A percentile compares a stretch with the other conserved stretches of the same genome.
Conservation (phyloP, 2,888 invertebrate genomes). For the Autographa gamma region DNA sequence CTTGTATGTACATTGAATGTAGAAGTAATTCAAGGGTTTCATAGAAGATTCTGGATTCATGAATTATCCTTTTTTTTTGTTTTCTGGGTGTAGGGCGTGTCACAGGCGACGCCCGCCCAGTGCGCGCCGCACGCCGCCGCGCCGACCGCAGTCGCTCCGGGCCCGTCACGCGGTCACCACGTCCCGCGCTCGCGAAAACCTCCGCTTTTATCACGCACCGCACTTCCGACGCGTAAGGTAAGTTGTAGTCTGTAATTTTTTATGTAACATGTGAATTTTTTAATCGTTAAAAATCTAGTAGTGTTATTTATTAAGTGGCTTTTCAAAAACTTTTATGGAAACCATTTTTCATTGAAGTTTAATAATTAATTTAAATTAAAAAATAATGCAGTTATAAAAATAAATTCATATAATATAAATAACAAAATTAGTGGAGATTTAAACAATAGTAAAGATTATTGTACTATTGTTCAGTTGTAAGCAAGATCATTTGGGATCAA, state of each 20-base stretch:
- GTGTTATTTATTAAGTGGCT: no score
- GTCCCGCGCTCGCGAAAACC: conserved; percentile 37
- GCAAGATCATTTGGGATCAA: no score
- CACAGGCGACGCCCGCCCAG: conserved; percentile 77
- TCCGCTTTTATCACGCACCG: conserved; percentile 33
- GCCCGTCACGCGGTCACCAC: conserved; percentile 61
- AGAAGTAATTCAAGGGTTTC: conserved; percentile 28
- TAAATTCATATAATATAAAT: no score
- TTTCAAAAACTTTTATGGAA: no score
- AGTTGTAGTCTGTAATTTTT: conserved; percentile 23
- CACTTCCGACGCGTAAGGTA: conserved; percentile 41
- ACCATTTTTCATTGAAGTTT: no score
- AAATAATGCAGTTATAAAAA: no score
- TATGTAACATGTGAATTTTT: neutral
- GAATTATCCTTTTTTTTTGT: conserved; percentile 51
- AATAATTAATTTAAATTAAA: no score
- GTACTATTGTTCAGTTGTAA: no score
- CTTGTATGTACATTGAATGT: conserved; percentile 15
- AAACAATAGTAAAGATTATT: no score
- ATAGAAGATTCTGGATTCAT: conserved; percentile 44
- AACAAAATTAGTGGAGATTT: no score
- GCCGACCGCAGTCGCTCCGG: conserved; percentile 67
- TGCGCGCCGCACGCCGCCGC: conserved; percentile 57
- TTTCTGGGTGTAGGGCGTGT: conserved; percentile 75
- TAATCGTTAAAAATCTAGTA: no score